Evolutionary conservation across 1,140 invertebrate species (phyloP).

Genomic region (Drosophila gunungcola): DNA sequence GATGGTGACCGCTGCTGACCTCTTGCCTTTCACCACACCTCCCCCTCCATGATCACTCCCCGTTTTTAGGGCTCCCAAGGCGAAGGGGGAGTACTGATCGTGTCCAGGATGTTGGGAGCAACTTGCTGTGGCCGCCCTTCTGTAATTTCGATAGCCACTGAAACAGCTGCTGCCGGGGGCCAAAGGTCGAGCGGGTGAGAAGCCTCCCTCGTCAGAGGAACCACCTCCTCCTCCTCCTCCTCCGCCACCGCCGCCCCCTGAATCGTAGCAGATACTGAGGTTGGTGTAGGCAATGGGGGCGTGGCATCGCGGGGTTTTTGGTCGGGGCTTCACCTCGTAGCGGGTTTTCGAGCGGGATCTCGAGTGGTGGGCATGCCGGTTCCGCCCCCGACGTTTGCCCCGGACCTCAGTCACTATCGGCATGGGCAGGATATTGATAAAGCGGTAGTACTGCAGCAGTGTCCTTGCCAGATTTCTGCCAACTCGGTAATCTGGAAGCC

Average conservation of each 20-base stretch:
- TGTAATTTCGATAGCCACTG: slow-evolving; percentile 75
- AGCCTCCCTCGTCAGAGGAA: slow-evolving; percentile 85
- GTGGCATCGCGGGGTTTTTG: slow-evolving; percentile 86
- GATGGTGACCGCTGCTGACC: slow-evolving; percentile 45
- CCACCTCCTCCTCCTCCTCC: slow-evolving; percentile 78
- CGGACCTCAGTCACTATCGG: slow-evolving; percentile 86
- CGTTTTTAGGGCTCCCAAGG: slow-evolving; percentile 75
- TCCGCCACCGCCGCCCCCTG: slow-evolving; percentile 81
- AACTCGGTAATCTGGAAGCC: slow-evolving; percentile 86
- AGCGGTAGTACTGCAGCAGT: slow-evolving; percentile 92
- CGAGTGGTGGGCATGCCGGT: slow-evolving; percentile 84
- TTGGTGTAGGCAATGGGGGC: slow-evolving; percentile 87
- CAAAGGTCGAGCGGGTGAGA: slow-evolving; percentile 64
- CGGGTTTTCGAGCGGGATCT: slow-evolving; percentile 85
- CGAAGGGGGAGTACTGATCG: slow-evolving; percentile 66
- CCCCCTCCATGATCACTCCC: slow-evolving; percentile 54
- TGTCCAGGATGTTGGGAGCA: slow-evolving; percentile 51
- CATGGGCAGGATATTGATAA: slow-evolving; percentile 89
- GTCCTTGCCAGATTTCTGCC: slow-evolving; percentile 91
- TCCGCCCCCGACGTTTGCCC: slow-evolving; percentile 85
- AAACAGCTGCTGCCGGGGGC: slow-evolving; percentile 78
- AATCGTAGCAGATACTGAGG: slow-evolving; percentile 87
- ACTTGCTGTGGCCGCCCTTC: slow-evolving; percentile 58
- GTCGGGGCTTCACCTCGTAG: slow-evolving; percentile 85
- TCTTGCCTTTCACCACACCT: slow-evolving; percentile 32